Evolutionary conservation across 1,140 invertebrate genomes (phyloP).

Genomic region (Ylistrum balloti): DNA sequence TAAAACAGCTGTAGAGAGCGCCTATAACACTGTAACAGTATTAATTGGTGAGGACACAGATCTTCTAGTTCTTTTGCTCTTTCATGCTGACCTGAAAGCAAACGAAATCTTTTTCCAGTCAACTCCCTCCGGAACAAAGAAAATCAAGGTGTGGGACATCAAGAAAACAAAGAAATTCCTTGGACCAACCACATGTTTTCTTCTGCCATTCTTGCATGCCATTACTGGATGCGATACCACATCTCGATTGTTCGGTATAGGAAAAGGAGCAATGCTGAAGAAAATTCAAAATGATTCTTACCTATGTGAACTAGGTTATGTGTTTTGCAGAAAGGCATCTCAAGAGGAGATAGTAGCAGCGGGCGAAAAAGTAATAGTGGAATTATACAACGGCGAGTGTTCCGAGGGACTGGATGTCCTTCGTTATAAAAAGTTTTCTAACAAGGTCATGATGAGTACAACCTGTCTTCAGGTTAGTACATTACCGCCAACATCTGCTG

Average conservation of each 20-base stretch:
- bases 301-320: neutral
- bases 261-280: neutral
- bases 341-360: neutral
- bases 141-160: slow-evolving; percentile 32
- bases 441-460: slow-evolving; percentile 43
- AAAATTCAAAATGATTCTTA: neutral
- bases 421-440: slow-evolving; percentile 50
- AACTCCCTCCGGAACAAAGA: neutral
- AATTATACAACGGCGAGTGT: neutral
- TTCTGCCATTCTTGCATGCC: slow-evolving; percentile 53
- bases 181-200: neutral
- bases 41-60: slow-evolving; percentile 51
- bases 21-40: neutral
- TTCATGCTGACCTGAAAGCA: slow-evolving; percentile 35
- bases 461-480: slow-evolving; percentile 45
- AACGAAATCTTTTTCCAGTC: neutral
- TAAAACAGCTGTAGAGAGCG: slow-evolving; percentile 41
- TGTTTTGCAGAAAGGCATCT: neutral
- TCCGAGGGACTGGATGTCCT: slow-evolving; percentile 25
- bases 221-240: slow-evolving; percentile 53
- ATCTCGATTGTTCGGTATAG: slow-evolving; percentile 49
- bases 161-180: neutral
- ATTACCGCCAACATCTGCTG: slow-evolving; percentile 54
- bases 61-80: slow-evolving; percentile 49
- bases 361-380: slow-evolving; percentile 42